These are phyloP conservation scores for Apteryx mantelli DNA, from an alignment of 2,113 vertebrate genomes.

Conservation along the genomic window DNA sequence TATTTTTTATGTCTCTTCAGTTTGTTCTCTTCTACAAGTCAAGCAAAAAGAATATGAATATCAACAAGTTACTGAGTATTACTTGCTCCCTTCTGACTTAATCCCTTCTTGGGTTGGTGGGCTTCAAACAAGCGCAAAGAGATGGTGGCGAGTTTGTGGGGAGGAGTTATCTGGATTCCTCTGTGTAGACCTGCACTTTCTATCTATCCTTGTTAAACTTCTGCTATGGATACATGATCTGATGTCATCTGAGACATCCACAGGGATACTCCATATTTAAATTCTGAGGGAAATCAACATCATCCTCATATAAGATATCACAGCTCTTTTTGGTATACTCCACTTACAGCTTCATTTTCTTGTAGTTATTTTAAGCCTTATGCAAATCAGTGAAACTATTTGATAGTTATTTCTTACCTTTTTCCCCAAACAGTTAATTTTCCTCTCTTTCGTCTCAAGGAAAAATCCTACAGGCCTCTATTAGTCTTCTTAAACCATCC, in stretches of 20 bases:
- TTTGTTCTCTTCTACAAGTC: not conserved
- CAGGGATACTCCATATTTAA: not conserved
- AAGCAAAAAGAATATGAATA: not conserved
- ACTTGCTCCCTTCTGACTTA: not conserved
- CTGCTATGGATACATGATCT: not conserved
- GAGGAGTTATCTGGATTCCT: not conserved
- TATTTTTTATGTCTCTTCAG: not conserved
- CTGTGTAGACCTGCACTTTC: not conserved
- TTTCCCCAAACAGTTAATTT: not conserved
- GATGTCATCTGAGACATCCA: not conserved
- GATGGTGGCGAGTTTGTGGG: not conserved
- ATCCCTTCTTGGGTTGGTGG: not conserved
- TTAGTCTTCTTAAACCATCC: not conserved
- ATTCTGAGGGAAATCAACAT: not conserved
- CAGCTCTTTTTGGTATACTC: not conserved
- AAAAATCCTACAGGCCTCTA: not conserved
- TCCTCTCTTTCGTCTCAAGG: not conserved
- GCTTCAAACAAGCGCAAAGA: not conserved
- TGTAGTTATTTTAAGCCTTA: not conserved
- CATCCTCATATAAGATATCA: not conserved
- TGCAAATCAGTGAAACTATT: not conserved
- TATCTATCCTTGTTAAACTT: not conserved
- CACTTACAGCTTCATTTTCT: not conserved
- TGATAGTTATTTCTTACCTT: not conserved
- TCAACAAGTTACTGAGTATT: not conserved